Evolutionary conservation across 2,797 vertebrate species (phyloP), one percentile per base, ranked within the genome.

Genomic region (Corythornis leucogaster): DNA sequence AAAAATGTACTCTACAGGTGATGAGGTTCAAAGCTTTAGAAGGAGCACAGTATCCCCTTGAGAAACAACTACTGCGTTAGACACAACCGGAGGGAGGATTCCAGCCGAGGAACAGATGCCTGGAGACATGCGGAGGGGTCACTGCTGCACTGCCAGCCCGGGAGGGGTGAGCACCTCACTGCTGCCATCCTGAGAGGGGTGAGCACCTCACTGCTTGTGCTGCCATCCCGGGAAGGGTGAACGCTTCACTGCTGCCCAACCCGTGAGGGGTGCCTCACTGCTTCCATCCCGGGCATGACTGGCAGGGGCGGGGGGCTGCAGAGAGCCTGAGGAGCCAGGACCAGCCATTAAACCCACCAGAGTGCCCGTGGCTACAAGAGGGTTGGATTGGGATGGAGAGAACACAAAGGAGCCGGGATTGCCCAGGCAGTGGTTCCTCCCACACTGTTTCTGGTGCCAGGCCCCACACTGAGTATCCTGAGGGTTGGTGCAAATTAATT

Each of bases 1-100:
- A 40, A 97, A 97, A 95, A 92, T 85, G 86, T 93, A 96, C 94
- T 97, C 91, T 90, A 92, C 96, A 97, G 95, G 96, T 97, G 75
- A 75, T 95, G 96, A 97, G 94, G 96, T 91, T 88, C 70, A 91
- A 97, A 97, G 96, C 95, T 74, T 85, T 51, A 61, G 38, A 40
- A 95, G 82, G 93, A 93, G 94, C 63, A 94, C 88, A 79, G 22
- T 64, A 92, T 95, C 96, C 95, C 96, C 95, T 91, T 58, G 48
- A 95, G 87, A 80, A 94, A 93, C 90, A 74, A 89, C 50, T 67
- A 93, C 89, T 62, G 94, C 73, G 9, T 93, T 83, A 42, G 89
- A 89, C 74, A 81, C 92, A 95, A 90, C 93, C 90, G 75, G 57
- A 61, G 33, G 83, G 40, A 57, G 48, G 57, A 64, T 68, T 70